Evolutionary conservation across 1,140 invertebrate genomes (phyloP), one percentile per base, ranked within the genome.

Genomic region (Anagrus nilaparvatae): DNA sequence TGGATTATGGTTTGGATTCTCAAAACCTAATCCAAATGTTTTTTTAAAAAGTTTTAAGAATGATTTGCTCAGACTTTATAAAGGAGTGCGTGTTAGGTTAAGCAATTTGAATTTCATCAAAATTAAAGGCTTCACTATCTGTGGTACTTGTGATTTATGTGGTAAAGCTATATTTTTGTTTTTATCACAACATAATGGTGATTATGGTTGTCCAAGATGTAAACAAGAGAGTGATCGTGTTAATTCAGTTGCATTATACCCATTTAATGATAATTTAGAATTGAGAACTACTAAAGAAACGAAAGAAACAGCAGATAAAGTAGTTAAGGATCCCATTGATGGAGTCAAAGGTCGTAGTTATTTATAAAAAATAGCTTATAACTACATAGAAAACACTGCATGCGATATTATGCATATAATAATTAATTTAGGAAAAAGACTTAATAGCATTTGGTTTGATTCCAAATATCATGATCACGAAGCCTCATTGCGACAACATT

Each of bases 261-360:
- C 40, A 1, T 43, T 21, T 39, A 23, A 16, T n/a, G 19, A 33
- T 10, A 23, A 35, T 33, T 32, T 42, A 10, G 12, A 34, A 5
- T 17, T 50, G 6, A 31, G 51, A 48, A 49, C 43, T 7, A 49
- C 48, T 9, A 17, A 46, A 7, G 32, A 38, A 42, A 29, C 36
- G 16, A 34, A 21, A 17, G 10, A 16, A 12, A 10, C 24, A 13
- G 28, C 32, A 1, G 8, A 27, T 38, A 4, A 9, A 41, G 45
- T 32, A 18, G 3, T 40, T 20, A 16, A 38, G 33, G n/a, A n/a
- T n/a, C n/a, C n/a, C n/a, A n/a, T n/a, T n/a, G n/a, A n/a, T n/a
- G n/a, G n/a, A n/a, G n/a, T n/a, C n/a, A n/a, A n/a, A n/a, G n/a
- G n/a, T n/a, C n/a, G n/a, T n/a, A n/a, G n/a, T n/a, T n/a, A n/a